phyloP scores from a whole-genome alignment of 2,888 invertebrate species.

The Altica lythri region DNA sequence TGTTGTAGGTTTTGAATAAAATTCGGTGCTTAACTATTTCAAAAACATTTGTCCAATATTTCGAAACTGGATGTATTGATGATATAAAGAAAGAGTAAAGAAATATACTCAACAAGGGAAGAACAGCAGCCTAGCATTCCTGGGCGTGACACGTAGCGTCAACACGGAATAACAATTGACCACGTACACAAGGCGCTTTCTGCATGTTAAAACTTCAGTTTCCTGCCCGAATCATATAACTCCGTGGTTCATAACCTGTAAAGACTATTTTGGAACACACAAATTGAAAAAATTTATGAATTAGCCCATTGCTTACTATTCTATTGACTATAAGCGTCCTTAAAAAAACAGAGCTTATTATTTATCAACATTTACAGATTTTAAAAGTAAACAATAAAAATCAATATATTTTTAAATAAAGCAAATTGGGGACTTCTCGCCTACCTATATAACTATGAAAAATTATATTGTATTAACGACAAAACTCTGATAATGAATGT shows the following conservation, averaged over 20 bases:
- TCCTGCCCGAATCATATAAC: slow-evolving; percentile 54
- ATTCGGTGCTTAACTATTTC: too few relatives aligned
- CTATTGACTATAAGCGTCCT: background rate
- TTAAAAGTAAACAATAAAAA: too few relatives aligned
- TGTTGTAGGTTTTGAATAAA: too few relatives aligned
- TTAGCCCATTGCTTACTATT: background rate
- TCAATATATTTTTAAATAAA: too few relatives aligned
- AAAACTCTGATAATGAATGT: too few relatives aligned
- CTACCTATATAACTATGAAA: too few relatives aligned
- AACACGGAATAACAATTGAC: slow-evolving; percentile 55
- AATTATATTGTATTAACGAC: too few relatives aligned
- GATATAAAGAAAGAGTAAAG: slow-evolving; percentile 20
- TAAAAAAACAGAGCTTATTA: too few relatives aligned
- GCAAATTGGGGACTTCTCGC: too few relatives aligned
- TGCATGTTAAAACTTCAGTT: slow-evolving; percentile 54
- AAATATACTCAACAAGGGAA: slow-evolving; percentile 33
- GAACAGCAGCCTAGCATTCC: slow-evolving; percentile 47
- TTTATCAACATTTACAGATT: too few relatives aligned
- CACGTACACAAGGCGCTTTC: slow-evolving; percentile 52
- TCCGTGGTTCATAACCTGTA: slow-evolving; percentile 46
- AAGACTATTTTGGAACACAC: slow-evolving; percentile 33
- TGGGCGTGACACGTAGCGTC: slow-evolving; percentile 55
- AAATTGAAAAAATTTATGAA: slow-evolving; percentile 34
- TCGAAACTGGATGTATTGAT: slow-evolving; percentile 1
- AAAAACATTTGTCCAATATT: slow-evolving; percentile 16